Base-by-base conservation (phyloP, 2,888 invertebrate species). In the Metopia argyrocephala region DNA sequence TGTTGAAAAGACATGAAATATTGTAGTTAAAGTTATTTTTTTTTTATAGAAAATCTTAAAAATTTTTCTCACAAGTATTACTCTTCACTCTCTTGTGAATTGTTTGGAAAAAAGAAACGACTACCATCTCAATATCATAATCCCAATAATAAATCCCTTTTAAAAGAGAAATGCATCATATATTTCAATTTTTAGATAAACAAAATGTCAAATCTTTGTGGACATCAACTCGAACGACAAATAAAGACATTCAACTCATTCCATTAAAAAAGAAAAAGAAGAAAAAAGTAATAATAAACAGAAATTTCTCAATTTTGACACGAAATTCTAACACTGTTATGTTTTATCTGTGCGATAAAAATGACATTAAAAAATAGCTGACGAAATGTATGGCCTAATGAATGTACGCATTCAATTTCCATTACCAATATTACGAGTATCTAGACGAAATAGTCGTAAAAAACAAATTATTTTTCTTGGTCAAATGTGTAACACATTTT, bases 261-360 rank as follows among this genome's bases (percentile, higher is more conserved):
- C 38, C 38, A 38, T 31, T 12, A 12, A 38, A n/a, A 21, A 31
- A 23, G 9, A 56, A 48, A 0, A 4, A 21, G n/a, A n/a, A n/a
- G n/a, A n/a, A n/a, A n/a, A n/a, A n/a, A n/a, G n/a, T n/a, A n/a
- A n/a, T n/a, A 52, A 4, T 50, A 54, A 74, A 66, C 59, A 64
- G 66, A 73, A 74, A 74, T 57, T 79, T 31, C 61, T 38, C 25
- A 15, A 20, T 27, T 50, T 76, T 59, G 57, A 74, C 52, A 61
- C 59, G 61, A 45, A 62, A 66, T 68, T 66, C 61, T 73, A 61
- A 56, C 70, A 64, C 66, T 25, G 15, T 50, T 62, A 20, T 48
- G 46, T 76, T 61, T 62, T 78, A 81, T 78, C 81, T 70, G 2
- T 2, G 12, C 21, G 62, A 76, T 76, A 76, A 76, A 62, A 70